A percentile compares a stretch with the other conserved stretches of the same genome.
phyloP scores from a whole-genome alignment of 2,797 vertebrate species.

The Pangasius mekongensis region DNA sequence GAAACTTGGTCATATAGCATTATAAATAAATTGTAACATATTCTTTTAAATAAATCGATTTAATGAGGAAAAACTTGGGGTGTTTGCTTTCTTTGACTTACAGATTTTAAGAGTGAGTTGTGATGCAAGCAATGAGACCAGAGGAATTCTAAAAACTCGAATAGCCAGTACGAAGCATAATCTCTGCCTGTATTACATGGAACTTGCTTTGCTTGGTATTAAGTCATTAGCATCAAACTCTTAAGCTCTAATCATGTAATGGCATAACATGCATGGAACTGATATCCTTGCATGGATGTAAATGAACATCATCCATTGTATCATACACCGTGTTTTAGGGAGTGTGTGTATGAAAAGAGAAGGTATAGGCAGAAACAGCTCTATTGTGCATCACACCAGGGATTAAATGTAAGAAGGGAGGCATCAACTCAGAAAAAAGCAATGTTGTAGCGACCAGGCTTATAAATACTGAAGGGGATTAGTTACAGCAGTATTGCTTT shows the following conservation, averaged over 20 bases:
- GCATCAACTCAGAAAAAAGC: conserved; percentile 30
- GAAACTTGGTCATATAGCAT: conserved; percentile 83
- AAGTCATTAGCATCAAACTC: neutral
- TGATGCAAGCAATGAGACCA: neutral
- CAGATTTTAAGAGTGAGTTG: neutral
- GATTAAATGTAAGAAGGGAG: conserved; percentile 22
- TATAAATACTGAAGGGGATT: conserved; percentile 63
- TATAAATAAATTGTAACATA: conserved; percentile 97
- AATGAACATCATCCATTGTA: neutral
- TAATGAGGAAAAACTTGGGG: conserved; percentile 82
- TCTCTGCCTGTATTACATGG: neutral
- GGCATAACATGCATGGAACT: neutral
- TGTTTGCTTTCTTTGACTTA: neutral
- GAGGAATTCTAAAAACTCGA: neutral
- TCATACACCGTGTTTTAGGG: neutral
- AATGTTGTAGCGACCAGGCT: conserved; percentile 47
- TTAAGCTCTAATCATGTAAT: neutral
- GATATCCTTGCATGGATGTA: neutral
- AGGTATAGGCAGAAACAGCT: neutral
- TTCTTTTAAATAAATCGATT: conserved; percentile 98
- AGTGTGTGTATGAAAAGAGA: neutral
- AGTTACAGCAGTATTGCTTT: conserved; percentile 66
- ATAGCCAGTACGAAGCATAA: neutral
- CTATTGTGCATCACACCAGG: conserved; percentile 19
- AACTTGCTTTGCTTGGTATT: neutral